A percentile compares a stretch with the other conserved stretches of the same genome.
Conservation (phyloP, 2,113 vertebrate genomes). For the Pelmatolapia mariae region DNA sequence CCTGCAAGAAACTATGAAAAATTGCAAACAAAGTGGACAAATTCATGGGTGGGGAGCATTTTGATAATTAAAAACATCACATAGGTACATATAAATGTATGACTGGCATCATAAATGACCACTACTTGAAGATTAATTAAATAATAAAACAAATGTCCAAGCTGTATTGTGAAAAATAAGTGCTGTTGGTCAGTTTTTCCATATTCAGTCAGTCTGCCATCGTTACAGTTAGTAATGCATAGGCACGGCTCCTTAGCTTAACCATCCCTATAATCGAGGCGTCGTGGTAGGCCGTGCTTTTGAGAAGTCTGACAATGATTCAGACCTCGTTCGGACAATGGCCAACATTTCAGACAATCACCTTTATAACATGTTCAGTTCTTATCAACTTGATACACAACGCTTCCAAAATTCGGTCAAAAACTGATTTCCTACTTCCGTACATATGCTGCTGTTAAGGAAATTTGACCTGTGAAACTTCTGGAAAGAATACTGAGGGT, state of each 20-base stretch:
- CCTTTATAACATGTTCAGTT: not conserved
- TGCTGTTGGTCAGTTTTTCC: not conserved
- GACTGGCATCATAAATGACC: not conserved
- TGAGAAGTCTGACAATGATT: not conserved
- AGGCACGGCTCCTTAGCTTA: not conserved
- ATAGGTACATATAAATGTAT: not conserved
- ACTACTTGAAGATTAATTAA: not conserved
- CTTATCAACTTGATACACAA: not conserved
- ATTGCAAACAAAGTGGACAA: accelerated
- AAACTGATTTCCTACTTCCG: not conserved
- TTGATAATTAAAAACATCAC: not conserved
- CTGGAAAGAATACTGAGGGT: not conserved
- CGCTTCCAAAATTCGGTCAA: not conserved
- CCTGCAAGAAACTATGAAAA: not conserved
- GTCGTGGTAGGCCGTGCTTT: not conserved
- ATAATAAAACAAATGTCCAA: not conserved
- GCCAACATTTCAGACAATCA: not conserved
- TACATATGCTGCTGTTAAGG: not conserved
- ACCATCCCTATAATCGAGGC: not conserved
- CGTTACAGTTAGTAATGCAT: not conserved
- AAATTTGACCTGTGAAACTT: not conserved
- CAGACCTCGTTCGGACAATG: not conserved
- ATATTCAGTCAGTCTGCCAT: not conserved
- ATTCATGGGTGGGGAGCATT: not conserved
- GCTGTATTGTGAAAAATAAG: not conserved